These are phyloP conservation scores for Etheostoma cragini DNA, from an alignment of 2,113 vertebrate species.

Conservation along the genomic window DNA sequence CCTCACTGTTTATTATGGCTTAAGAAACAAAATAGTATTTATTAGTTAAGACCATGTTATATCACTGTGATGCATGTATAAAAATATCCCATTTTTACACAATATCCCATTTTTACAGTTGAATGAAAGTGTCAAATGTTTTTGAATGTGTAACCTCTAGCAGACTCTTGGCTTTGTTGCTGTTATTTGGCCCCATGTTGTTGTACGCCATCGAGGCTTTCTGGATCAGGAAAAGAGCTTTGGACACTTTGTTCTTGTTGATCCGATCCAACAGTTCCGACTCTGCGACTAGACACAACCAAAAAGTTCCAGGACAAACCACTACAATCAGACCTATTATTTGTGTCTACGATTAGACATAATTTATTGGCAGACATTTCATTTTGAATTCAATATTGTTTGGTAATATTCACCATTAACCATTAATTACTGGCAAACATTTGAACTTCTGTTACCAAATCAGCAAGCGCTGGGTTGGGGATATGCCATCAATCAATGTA, in stretches of 20 bases:
- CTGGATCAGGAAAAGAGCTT: conserved; percentile 90
- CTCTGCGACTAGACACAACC: conserved; percentile 79
- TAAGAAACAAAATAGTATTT: background rate
- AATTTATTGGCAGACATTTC: background rate
- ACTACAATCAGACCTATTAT: background rate
- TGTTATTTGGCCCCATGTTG: conserved; percentile 53
- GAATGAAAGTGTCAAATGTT: background rate
- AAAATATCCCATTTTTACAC: background rate
- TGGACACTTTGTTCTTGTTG: conserved; percentile 91
- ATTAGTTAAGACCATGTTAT: background rate
- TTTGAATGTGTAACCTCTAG: conserved; percentile 87
- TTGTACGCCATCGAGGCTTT: conserved; percentile 85
- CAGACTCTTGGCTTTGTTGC: conserved; percentile 74
- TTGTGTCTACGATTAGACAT: background rate
- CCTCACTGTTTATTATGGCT: background rate
- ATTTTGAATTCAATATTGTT: background rate
- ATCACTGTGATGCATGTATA: background rate
- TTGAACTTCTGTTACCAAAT: conserved; percentile 19
- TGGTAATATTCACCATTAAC: background rate
- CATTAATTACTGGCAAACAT: background rate
- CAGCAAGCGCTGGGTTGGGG: background rate
- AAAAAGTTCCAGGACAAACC: background rate
- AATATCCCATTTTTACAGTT: background rate
- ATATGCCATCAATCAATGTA: background rate
- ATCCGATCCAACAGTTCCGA: conserved; percentile 85